These are phyloP conservation scores for Salticus scenicus DNA, from an alignment of 2,888 invertebrate species.

Conservation along the genomic window DNA sequence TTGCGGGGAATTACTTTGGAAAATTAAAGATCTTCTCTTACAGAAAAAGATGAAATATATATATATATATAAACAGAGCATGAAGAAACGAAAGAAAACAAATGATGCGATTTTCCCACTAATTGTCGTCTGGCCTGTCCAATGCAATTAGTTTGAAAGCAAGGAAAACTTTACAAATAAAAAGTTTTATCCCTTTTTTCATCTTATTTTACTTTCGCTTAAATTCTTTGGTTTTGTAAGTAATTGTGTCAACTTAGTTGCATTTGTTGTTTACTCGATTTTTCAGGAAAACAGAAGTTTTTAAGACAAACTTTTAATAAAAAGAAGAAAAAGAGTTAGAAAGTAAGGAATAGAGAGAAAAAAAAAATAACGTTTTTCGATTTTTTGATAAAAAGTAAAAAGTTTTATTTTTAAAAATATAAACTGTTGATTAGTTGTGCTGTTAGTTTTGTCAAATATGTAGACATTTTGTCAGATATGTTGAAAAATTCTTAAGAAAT, in stretches of 20 bases:
- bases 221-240: neutral
- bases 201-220: neutral
- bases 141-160: neutral
- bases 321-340: too few relatives aligned
- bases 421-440: too few relatives aligned
- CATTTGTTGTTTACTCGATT: neutral
- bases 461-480: too few relatives aligned
- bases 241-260: slow-evolving; percentile 5
- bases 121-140: neutral
- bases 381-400: too few relatives aligned
- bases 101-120: neutral
- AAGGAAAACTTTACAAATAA: neutral
- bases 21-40: neutral
- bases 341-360: too few relatives aligned
- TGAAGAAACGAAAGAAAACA: neutral
- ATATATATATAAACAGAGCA: neutral
- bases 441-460: too few relatives aligned
- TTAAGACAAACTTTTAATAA: too few relatives aligned
- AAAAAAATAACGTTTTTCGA: too few relatives aligned
- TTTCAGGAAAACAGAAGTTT: too few relatives aligned
- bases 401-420: too few relatives aligned
- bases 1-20: neutral
- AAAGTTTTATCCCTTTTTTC: neutral
- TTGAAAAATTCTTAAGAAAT: too few relatives aligned
- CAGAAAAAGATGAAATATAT: neutral